These are phyloP conservation scores for Eupithecia subumbrata DNA, from an alignment of 2,888 invertebrate species.

Conservation along the genomic window DNA sequence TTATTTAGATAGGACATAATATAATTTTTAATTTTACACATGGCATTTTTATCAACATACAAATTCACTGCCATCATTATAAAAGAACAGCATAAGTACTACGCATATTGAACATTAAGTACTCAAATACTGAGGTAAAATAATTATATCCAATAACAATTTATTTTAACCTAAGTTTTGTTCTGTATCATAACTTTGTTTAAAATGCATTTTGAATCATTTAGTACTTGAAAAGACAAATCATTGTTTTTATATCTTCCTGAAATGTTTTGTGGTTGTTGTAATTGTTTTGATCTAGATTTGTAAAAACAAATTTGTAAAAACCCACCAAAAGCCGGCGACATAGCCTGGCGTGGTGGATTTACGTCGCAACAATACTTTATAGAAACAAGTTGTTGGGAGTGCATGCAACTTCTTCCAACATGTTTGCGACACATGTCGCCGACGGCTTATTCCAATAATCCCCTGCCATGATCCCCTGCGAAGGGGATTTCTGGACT, in stretches of 20 bases:
- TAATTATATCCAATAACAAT: neutral
- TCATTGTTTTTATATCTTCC: constrained; percentile 10
- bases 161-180: neutral
- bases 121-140: neutral
- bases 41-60: constrained; percentile 37
- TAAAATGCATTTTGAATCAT: constrained; percentile 28
- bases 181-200: neutral
- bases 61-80: constrained; percentile 37
- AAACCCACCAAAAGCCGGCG: neutral
- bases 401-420: neutral
- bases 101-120: too few species aligned
- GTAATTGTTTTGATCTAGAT: neutral
- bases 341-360: neutral
- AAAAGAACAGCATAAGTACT: neutral
- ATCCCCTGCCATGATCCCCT: too few species aligned
- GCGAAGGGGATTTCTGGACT: too few species aligned
- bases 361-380: neutral
- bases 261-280: constrained; percentile 16
- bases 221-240: constrained; percentile 22
- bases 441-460: too few species aligned
- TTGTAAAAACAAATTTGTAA: neutral
- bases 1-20: constrained; percentile 43
- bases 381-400: neutral
- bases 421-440: neutral
- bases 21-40: constrained; percentile 23